These are phyloP conservation scores for Synergus laeviventris DNA, from an alignment of 2,888 invertebrate genomes.

Conservation along the genomic window DNA sequence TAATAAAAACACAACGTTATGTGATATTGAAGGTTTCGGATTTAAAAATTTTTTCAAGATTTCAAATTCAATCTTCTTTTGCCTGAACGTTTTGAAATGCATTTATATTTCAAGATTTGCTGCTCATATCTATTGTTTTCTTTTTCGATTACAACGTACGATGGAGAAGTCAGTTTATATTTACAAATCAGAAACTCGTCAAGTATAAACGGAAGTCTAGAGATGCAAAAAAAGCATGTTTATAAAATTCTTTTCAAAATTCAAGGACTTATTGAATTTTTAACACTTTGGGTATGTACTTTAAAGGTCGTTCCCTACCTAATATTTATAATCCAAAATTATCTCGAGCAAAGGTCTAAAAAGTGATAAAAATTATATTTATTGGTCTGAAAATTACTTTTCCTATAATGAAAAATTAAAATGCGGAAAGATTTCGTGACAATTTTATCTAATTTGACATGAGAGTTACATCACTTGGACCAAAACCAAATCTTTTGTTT, in stretches of 20 bases:
- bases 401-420: neutral
- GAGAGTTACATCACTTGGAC: neutral
- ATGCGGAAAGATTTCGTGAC: neutral
- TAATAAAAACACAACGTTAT: too few relatives aligned
- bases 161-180: neutral
- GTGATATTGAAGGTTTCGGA: too few relatives aligned
- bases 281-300: too few relatives aligned
- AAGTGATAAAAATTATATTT: neutral
- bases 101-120: neutral
- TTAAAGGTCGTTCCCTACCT: neutral
- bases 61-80: too few relatives aligned
- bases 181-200: too few relatives aligned
- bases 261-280: too few relatives aligned
- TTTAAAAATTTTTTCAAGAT: too few relatives aligned
- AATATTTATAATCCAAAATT: too few relatives aligned
- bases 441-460: neutral
- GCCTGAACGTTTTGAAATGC: neutral
- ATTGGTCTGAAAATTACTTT: neutral
- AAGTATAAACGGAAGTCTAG: too few relatives aligned
- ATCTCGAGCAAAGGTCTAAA: too few relatives aligned
- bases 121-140: neutral
- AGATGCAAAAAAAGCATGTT: too few relatives aligned
- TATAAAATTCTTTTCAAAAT: too few relatives aligned
- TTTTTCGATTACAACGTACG: neutral
- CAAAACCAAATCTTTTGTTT: constrained; percentile 45